phyloP scores from a whole-genome alignment of 1,140 invertebrate species.

The Drusus annulatus region DNA sequence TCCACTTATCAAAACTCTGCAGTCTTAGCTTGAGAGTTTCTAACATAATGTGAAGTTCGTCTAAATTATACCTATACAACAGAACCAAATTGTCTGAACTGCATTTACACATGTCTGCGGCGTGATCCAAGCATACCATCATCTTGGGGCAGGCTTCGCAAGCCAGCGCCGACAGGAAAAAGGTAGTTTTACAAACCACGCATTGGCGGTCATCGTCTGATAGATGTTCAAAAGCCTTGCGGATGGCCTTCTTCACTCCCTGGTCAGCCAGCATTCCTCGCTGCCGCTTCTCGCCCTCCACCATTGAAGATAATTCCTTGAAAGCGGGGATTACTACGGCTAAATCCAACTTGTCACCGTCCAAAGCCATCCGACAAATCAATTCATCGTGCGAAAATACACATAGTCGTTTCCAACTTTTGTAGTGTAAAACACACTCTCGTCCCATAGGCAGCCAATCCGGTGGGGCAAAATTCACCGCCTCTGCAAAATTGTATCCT shows the following conservation, averaged over 20 bases:
- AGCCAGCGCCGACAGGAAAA: conserved; percentile 95
- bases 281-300: conserved; percentile 84
- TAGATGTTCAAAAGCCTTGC: conserved; percentile 93
- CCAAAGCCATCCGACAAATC: conserved; percentile 97
- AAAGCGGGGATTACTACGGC: conserved; percentile 89
- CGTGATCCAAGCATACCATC: conserved; percentile 92
- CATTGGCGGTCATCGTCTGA: conserved; percentile 97
- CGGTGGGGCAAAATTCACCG: conserved; percentile 99
- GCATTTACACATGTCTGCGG: conserved; percentile 88
- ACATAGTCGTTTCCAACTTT: conserved; percentile 92
- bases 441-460: conserved; percentile 98
- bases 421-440: conserved; percentile 95
- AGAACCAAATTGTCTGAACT: conserved; percentile 84
- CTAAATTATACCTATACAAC: conserved; percentile 92
- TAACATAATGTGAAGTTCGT: conserved; percentile 93
- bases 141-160: conserved; percentile 87
- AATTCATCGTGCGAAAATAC: conserved; percentile 99
- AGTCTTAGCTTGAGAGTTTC: conserved; percentile 91
- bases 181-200: conserved; percentile 96
- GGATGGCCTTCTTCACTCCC: conserved; percentile 89
- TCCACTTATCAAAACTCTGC: conserved; percentile 94
- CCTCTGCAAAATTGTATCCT: conserved; percentile 99
- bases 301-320: conserved; percentile 88
- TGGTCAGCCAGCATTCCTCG: conserved; percentile 81
- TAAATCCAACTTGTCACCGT: conserved; percentile 91